These are phyloP conservation scores for Montipora foliosa DNA, from an alignment of 64 coral and sea anemone genomes.

Conservation along the genomic window DNA sequence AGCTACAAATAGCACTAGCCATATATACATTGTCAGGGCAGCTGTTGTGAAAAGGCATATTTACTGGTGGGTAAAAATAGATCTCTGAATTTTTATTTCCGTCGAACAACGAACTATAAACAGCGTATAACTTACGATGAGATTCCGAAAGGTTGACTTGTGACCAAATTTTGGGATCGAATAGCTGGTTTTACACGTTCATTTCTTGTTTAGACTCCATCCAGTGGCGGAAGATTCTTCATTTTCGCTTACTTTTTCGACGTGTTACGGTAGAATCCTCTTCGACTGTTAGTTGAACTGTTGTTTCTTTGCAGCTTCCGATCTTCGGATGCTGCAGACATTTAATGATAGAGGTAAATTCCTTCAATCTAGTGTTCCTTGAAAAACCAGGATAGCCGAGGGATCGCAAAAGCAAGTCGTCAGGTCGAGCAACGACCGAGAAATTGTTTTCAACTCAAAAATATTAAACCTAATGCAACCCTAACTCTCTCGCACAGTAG, in stretches of 20 bases:
- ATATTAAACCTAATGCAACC: not conserved
- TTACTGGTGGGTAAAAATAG: conserved; percentile 99
- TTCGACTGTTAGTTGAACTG: not conserved
- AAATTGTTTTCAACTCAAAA: not conserved
- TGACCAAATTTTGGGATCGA: not conserved
- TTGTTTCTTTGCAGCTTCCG: conserved; percentile 29
- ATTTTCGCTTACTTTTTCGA: conserved; percentile 25
- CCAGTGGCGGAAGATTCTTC: not conserved
- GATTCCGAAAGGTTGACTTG: conserved; percentile 30
- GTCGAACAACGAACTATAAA: conserved; percentile 98
- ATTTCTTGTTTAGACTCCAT: conserved; percentile 10
- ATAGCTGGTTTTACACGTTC: not conserved
- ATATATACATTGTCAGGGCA: conserved; percentile 92
- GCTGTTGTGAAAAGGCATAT: conserved; percentile 88
- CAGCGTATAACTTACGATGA: conserved; percentile 65
- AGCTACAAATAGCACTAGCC: conserved; percentile 96
- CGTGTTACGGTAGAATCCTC: not conserved
- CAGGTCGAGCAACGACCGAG: not conserved
- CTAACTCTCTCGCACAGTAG: not conserved
- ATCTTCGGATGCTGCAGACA: not conserved
- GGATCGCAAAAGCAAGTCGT: too few species aligned
- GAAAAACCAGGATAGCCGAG: not conserved
- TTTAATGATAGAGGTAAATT: conserved; percentile 27
- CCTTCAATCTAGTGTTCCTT: not conserved
- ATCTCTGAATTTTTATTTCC: conserved; percentile 99